phyloP scores from a whole-genome alignment of 2,797 vertebrate genomes.

The Carduelis carduelis region DNA sequence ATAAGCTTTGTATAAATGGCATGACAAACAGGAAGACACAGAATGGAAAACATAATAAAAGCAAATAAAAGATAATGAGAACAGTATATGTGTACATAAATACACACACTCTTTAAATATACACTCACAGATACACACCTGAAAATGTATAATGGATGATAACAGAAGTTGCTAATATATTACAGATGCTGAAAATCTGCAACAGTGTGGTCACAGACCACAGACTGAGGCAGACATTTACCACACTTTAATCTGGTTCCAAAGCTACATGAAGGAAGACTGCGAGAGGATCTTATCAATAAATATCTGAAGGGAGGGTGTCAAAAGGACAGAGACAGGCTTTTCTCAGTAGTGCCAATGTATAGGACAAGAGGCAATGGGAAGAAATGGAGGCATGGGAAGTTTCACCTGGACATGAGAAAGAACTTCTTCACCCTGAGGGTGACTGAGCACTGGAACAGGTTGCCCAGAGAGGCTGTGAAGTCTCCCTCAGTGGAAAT shows the following conservation, averaged over 20 bases:
- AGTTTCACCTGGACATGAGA: neutral
- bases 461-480: neutral
- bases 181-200: neutral
- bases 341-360: neutral
- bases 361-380: neutral
- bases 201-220: neutral
- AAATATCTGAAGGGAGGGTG: neutral
- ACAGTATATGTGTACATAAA: neutral
- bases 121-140: neutral
- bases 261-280: neutral
- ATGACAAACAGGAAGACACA: neutral
- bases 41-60: neutral
- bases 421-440: neutral
- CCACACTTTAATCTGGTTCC: neutral
- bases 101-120: rapidly evolving
- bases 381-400: rapidly evolving
- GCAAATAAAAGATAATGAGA: neutral
- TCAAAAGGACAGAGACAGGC: neutral
- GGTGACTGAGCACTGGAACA: rapidly evolving
- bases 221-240: neutral
- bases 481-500: neutral
- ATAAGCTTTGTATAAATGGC: neutral
- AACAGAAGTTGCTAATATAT: neutral
- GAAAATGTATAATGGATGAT: neutral
- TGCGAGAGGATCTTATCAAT: neutral